phyloP scores from a whole-genome alignment of 2,888 invertebrate genomes.

The Diabrotica balteata region DNA sequence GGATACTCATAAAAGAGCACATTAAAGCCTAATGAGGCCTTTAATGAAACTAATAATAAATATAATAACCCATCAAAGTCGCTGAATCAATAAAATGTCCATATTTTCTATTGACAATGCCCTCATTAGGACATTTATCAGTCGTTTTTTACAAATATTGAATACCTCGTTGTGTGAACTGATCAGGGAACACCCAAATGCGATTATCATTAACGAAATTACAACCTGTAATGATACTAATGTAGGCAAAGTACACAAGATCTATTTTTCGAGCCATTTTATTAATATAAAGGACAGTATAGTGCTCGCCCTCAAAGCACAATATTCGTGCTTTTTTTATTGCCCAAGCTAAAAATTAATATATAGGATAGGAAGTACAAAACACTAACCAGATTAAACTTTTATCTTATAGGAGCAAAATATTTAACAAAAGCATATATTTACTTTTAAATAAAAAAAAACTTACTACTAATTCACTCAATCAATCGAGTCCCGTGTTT shows the following conservation, averaged over 20 bases:
- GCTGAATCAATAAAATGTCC: constrained; percentile 27
- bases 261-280: too few relatives aligned
- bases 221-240: not conserved
- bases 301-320: too few relatives aligned
- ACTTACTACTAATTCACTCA: too few relatives aligned
- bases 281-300: too few relatives aligned
- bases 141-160: constrained; percentile 21
- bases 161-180: constrained; percentile 7
- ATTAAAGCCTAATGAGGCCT: constrained; percentile 30
- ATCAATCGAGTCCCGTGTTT: too few relatives aligned
- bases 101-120: constrained; percentile 29
- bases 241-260: not conserved
- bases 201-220: constrained; percentile 12
- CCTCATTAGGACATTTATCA: constrained; percentile 24
- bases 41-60: constrained; percentile 34
- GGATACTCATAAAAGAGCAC: constrained; percentile 30
- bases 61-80: constrained; percentile 29
- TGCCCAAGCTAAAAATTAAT: too few relatives aligned
- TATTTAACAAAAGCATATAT: too few relatives aligned
- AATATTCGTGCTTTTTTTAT: too few relatives aligned
- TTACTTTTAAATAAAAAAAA: too few relatives aligned
- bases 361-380: too few relatives aligned
- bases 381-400: too few relatives aligned
- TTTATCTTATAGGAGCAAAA: too few relatives aligned
- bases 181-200: constrained; percentile 6